Evolutionary conservation across 1,140 invertebrate genomes (phyloP).

Genomic region (Rhagoletis pomonella): DNA sequence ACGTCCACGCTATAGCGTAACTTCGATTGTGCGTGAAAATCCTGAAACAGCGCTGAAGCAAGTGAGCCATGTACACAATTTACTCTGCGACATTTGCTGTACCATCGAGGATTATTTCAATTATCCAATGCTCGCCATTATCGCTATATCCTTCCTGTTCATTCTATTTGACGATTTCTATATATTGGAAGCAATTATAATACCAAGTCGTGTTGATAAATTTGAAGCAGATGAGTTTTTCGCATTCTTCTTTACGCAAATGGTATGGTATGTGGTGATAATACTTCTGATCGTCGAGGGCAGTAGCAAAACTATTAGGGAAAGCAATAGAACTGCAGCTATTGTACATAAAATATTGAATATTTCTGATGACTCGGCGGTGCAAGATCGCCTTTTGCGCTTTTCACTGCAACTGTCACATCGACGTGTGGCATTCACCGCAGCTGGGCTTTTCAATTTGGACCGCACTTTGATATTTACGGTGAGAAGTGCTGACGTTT

Average conservation of each 20-base stretch:
- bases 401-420: constrained; percentile 69
- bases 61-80: constrained; percentile 70
- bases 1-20: constrained; percentile 67
- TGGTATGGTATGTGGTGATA: constrained; percentile 70
- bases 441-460: constrained; percentile 69
- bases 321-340: constrained; percentile 64
- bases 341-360: constrained; percentile 72
- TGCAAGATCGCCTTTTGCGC: constrained; percentile 66
- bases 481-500: constrained; percentile 58
- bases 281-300: constrained; percentile 71
- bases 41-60: constrained; percentile 68
- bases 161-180: constrained; percentile 73
- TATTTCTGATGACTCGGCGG: constrained; percentile 66
- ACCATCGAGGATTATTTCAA: constrained; percentile 72
- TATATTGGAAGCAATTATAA: constrained; percentile 67
- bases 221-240: constrained; percentile 71
- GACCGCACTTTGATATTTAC: constrained; percentile 72
- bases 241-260: constrained; percentile 69
- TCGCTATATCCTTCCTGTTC: constrained; percentile 70
- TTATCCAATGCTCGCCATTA: constrained; percentile 69
- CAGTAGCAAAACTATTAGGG: constrained; percentile 65
- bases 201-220: constrained; percentile 65
- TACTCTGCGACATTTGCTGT: constrained; percentile 70
- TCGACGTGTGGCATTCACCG: constrained; percentile 67
- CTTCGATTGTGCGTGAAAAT: constrained; percentile 69